Base-by-base conservation (phyloP, 1,140 invertebrate genomes). In the Tetragnatha versicolor region DNA sequence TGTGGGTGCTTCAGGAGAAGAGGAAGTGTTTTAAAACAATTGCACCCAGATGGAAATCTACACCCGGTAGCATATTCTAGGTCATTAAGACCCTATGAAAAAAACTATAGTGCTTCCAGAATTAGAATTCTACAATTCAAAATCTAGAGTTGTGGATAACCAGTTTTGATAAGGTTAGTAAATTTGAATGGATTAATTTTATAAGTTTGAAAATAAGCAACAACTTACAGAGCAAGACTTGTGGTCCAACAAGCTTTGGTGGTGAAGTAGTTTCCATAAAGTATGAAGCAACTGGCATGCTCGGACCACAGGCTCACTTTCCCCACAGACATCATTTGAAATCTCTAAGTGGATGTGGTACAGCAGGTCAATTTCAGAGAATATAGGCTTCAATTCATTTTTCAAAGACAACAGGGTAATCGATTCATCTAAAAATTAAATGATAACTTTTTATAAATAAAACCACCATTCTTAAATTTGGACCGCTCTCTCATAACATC, bases 341-440 rank as follows among this genome's bases (percentile, higher is more conserved):
- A 66, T n/a, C 29, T 77, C 61, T 0, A 25, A 20, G 31, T 77
- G 45, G 12, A 77, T 66, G 3, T 39, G n/a, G 42, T 77, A 77
- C 6, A 77, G 4, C n/a, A 42, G 12, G 17, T 65, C 49, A 20
- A 77, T 51, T n/a, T 65, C 33, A 31, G 53, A 7, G 14, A 77
- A 66, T 9, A 66, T 6, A 3, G 61, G 22, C 7, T 77, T 51
- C 33, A 65, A 17, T 29, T 65, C 31, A 2, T 29, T 31, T 22
- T 37, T 27, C 10, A 77, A 51, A 27, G 12, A n/a, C 9, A 77
- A 17, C 6, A 77, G 20, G 14, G 73, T 77, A 55, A 77, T 53
- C 14, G 31, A 42, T 31, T 77, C 61, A 25, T 53, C 73, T 77
- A 35, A 5, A 66, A 77, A 37, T 29, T 10, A 42, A 42, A 65